Percentiles rank a stretch among this genome's conserved stretches.
These are phyloP conservation scores for Plebejus anna DNA, from an alignment of 2,888 invertebrate genomes.

Conservation along the genomic window DNA sequence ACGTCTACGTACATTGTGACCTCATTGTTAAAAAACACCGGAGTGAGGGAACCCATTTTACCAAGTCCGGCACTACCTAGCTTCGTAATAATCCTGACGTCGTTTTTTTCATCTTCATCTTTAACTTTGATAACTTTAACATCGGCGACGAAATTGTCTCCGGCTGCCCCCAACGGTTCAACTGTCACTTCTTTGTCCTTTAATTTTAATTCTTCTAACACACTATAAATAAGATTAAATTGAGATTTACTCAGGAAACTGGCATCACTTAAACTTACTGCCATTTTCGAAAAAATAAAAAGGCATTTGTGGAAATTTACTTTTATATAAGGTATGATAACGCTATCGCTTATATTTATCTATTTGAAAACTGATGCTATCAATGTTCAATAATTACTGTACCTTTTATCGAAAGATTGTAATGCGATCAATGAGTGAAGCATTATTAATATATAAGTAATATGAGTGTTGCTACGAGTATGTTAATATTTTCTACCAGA, in stretches of 20 bases:
- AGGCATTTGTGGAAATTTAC: background rate
- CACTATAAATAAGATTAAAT: slow-evolving; percentile 43
- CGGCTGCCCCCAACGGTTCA: slow-evolving; percentile 44
- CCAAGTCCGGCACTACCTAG: background rate
- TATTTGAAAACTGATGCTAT: background rate
- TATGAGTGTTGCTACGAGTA: no score
- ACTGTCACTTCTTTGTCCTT: slow-evolving; percentile 43
- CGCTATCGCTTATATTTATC: background rate
- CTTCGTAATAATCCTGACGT: slow-evolving; percentile 21
- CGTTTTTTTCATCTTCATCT: slow-evolving; percentile 38
- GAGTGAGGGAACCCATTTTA: background rate
- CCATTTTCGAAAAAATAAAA: slow-evolving; percentile 1
- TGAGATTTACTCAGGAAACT: slow-evolving; percentile 7
- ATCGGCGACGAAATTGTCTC: slow-evolving; percentile 47
- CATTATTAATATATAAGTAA: no score
- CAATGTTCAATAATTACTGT: background rate
- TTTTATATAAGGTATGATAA: slow-evolving; percentile 24
- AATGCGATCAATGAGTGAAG: no score
- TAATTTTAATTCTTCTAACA: slow-evolving; percentile 45
- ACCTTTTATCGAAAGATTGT: background rate
- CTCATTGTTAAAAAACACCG: slow-evolving; percentile 48
- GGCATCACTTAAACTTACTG: slow-evolving; percentile 10
- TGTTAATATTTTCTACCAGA: no score
- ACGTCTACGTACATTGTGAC: slow-evolving; percentile 36
- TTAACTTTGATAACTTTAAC: slow-evolving; percentile 43